Evolutionary conservation across 2,113 vertebrate genomes (phyloP), one percentile per base, ranked within the genome.

Genomic region (Micromys minutus): DNA sequence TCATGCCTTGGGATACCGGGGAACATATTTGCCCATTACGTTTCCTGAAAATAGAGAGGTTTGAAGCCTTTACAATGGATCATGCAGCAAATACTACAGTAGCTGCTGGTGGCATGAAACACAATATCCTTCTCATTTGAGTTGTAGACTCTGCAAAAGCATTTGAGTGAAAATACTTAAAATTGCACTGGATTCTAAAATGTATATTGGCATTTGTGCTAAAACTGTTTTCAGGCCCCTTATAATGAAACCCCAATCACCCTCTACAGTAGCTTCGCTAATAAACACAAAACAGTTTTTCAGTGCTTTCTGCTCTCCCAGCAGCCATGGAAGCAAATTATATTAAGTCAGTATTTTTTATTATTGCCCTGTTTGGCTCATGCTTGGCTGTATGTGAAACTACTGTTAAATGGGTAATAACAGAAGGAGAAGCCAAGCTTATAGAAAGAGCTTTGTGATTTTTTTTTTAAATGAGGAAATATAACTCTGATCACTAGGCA

Each of bases 191-290:
- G n/a, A 92, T 97, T 97, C 89, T 89, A 95, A 91, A 96, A 97
- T 85, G 91, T 92, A 94, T 97, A 97, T 96, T 96, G 97, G 96
- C 96, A 97, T 97, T 97, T 98, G 95, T 95, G 95, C 96, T 97
- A 77, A 96, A 93, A 91, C 92, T 89, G 92, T 97, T 96, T 95
- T 52, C 63, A 84, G 77, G 74, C 79, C 89, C 45, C 59, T 97
- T 89, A 85, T 95, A 96, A 94, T 96, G 96, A 94, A 96, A 93
- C 96, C 97, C 81, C 90, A 97, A 85, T 97, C 95, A 95, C 93
- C 81, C 83, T 97, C 72, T 84, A 96, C 95, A 97, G 93, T 94
- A 72, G 95, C 95, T 97, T 91, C 47, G 19, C 96, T 97, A 96
- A 97, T 97, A 96, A 97, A 97, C 96, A 96, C 96, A 94, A 95